A percentile compares a stretch with the other conserved stretches of the same genome.
These are phyloP conservation scores for Megaleporinus macrocephalus DNA, from an alignment of 2,113 vertebrate genomes.

Conservation along the genomic window DNA sequence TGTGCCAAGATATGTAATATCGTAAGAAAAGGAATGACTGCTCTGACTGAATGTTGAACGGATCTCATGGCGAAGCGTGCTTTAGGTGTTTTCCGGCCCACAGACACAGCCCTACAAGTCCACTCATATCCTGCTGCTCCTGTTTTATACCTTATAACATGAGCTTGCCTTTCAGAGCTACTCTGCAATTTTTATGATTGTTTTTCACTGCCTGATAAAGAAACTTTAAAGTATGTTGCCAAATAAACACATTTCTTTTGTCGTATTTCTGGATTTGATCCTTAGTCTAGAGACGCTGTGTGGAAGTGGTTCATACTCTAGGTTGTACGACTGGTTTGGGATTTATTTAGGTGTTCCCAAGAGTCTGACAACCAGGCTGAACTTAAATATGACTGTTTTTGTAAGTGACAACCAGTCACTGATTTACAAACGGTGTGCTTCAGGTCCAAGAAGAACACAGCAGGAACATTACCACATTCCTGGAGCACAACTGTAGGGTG, in stretches of 20 bases:
- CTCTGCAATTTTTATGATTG: slow-evolving; percentile 60
- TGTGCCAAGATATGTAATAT: slow-evolving; percentile 50
- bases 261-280: slow-evolving; percentile 59
- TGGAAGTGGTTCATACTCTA: not conserved
- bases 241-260: slow-evolving; percentile 72
- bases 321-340: too few relatives aligned
- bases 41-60: not conserved
- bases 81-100: slow-evolving; percentile 37
- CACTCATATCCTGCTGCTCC: not conserved
- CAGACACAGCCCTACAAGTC: not conserved
- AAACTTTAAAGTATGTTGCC: slow-evolving; percentile 54
- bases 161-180: slow-evolving; percentile 49
- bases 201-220: slow-evolving; percentile 55
- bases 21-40: not conserved
- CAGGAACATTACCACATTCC: too few relatives aligned
- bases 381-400: too few relatives aligned
- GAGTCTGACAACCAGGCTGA: too few relatives aligned
- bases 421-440: too few relatives aligned
- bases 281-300: not conserved
- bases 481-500: too few relatives aligned
- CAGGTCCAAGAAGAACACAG: too few relatives aligned
- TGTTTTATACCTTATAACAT: slow-evolving; percentile 46
- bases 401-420: too few relatives aligned
- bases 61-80: not conserved
- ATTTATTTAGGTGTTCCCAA: too few relatives aligned